These are phyloP conservation scores for Pygoscelis adeliae DNA, from an alignment of 2,113 vertebrate genomes.

Conservation along the genomic window DNA sequence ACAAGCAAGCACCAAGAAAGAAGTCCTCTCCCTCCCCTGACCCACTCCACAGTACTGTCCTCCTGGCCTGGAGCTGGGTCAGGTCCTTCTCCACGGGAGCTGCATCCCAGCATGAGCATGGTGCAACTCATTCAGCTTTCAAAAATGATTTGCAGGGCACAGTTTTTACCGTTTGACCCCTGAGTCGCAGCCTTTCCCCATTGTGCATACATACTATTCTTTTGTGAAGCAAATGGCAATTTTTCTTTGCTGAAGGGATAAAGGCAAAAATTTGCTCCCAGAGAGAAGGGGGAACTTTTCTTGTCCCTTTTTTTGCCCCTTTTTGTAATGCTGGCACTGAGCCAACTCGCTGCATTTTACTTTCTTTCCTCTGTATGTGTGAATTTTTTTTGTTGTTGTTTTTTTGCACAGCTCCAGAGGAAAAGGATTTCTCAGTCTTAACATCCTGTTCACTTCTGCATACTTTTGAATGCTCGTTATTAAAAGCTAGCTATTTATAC, in stretches of 20 bases:
- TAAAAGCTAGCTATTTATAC: conserved; percentile 64
- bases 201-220: background rate
- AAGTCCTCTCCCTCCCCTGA: background rate
- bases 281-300: background rate
- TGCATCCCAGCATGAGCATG: background rate
- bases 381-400: background rate
- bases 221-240: background rate
- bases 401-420: background rate
- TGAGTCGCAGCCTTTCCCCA: background rate
- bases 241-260: background rate
- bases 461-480: conserved; percentile 27
- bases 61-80: background rate
- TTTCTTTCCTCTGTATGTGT: background rate
- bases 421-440: conserved; percentile 36
- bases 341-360: background rate
- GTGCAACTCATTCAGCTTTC: background rate
- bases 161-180: background rate
- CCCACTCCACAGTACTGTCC: background rate
- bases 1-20: background rate
- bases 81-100: background rate
- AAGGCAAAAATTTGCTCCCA: background rate
- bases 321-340: background rate
- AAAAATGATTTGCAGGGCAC: background rate
- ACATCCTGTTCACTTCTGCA: conserved; percentile 50
- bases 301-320: background rate